A percentile compares a stretch with the other conserved stretches of the same genome.
phyloP scores from a whole-genome alignment of 2,113 vertebrate genomes.

The Alectura lathami region DNA sequence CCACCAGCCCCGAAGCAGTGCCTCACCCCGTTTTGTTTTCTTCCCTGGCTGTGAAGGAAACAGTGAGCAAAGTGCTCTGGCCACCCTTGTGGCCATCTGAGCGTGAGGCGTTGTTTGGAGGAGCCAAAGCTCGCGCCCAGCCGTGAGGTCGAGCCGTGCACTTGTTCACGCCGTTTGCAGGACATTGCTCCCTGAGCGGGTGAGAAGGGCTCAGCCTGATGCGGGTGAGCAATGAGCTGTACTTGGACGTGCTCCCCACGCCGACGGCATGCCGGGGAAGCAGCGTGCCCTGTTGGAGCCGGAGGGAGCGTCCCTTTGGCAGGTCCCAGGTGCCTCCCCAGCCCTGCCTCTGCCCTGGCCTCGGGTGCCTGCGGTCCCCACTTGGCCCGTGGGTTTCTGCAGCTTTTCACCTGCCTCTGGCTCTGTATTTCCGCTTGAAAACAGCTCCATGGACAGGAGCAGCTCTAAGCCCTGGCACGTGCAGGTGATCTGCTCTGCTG shows the following conservation, averaged over 20 bases:
- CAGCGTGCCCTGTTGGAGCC: neutral
- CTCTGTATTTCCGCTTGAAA: neutral
- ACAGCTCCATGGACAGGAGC: fast-evolving
- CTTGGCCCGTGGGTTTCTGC: neutral
- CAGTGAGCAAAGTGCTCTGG: neutral
- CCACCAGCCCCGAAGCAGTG: neutral
- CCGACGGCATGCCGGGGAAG: neutral
- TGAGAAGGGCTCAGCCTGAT: neutral
- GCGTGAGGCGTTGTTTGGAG: neutral
- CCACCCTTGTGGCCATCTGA: neutral
- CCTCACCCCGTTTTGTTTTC: neutral
- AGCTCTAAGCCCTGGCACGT: neutral
- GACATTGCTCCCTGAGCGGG: neutral
- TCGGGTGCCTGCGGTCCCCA: neutral
- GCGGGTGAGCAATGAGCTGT: neutral
- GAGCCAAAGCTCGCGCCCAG: neutral
- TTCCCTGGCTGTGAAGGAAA: neutral
- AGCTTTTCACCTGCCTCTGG: neutral
- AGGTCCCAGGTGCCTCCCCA: neutral
- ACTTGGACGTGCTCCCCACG: neutral
- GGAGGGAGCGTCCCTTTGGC: neutral
- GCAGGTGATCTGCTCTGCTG: neutral
- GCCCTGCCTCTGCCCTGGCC: neutral
- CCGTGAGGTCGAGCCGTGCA: neutral
- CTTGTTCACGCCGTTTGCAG: neutral